Evolutionary conservation across 2,888 invertebrate genomes (phyloP), one percentile per base, ranked within the genome.

Genomic region (Meta bourneti): DNA sequence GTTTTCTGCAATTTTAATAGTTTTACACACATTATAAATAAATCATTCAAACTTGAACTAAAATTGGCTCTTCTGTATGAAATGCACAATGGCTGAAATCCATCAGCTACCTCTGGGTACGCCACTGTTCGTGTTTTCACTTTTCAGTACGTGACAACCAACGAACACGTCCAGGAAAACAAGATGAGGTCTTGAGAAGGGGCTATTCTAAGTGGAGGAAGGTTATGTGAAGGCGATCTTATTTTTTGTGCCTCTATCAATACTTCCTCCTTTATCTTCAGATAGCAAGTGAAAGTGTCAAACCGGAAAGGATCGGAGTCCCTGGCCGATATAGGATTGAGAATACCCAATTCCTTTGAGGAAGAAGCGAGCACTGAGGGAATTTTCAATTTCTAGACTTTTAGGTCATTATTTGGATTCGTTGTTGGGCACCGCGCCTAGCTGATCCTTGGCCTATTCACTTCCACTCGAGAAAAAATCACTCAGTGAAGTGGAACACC

Each of bases 361-460:
- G 5, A 61, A 16, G 61, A 61, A 61, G 16, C 34, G 34, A 34
- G 34, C 34, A 16, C 61, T 8, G 61, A 16, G 16, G 61, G 75
- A 84, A 54, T 84, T 84, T 84, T 75, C 74, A 61, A 84, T 84
- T 84, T 84, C 84, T 84, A 74, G 83, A 84, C 52, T 84, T 84
- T 84, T 72, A 75, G 84, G 84, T 84, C 84, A 84, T 54, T 84
- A 82, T 82, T 52, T 71, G 82, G 71, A 82, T 72, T 61, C 4
- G 34, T 34, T 34, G 1, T 34, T 4, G 34, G 34, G 34, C 34
- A 34, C 34, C 34, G 34, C 34, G 34, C 61, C 61, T 11, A 61
- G 61, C 16, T 61, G 61, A 61, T 61, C 61, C 61, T 61, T 61
- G 61, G 61, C 61, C 61, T 16, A 61, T 61, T 61, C 11, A 16